phyloP scores from a whole-genome alignment of 1,140 invertebrate species.

The Drosophila lowei region DNA sequence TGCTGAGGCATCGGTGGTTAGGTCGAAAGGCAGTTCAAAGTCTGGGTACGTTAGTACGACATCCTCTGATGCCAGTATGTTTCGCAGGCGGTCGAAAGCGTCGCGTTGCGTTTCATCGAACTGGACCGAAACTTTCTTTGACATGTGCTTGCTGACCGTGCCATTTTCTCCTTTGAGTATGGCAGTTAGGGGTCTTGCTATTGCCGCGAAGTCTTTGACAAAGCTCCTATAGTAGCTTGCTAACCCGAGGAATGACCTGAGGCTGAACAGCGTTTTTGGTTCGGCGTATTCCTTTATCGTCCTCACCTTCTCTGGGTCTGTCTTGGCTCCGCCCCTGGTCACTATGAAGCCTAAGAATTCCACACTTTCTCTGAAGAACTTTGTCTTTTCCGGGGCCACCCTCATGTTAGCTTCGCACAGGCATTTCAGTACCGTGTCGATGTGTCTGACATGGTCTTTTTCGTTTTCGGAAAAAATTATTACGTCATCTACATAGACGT shows the following conservation, averaged over 20 bases:
- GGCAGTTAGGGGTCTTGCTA: constrained; percentile 7
- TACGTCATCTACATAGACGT: constrained; percentile 17
- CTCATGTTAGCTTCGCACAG: constrained; percentile 20
- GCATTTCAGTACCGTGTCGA: constrained; percentile 10
- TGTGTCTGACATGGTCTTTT: constrained; percentile 11
- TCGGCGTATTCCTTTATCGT: constrained; percentile 11
- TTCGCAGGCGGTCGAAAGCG: no score
- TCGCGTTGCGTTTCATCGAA: no score
- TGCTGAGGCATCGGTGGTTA: constrained; percentile 28
- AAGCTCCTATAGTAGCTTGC: constrained; percentile 20
- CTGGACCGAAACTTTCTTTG: constrained; percentile 14
- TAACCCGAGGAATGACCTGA: constrained; percentile 16
- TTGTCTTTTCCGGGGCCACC: constrained; percentile 10
- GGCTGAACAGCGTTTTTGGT: constrained; percentile 3
- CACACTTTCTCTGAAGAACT: constrained; percentile 19
- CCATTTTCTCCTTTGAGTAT: constrained; percentile 23
- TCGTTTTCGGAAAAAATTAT: constrained; percentile 21
- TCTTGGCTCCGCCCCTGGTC: background rate
- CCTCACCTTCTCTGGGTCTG: constrained; percentile 14
- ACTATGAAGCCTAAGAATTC: constrained; percentile 21
- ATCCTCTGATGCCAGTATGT: no score
- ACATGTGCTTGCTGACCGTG: constrained; percentile 6
- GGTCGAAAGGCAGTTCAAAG: constrained; percentile 18
- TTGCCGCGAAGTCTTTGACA: constrained; percentile 15
- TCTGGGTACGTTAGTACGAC: constrained; percentile 22